A percentile compares a stretch with the other conserved stretches of the same genome.
Conservation (phyloP, 2,797 vertebrate species). For the Falco concolor region DNA sequence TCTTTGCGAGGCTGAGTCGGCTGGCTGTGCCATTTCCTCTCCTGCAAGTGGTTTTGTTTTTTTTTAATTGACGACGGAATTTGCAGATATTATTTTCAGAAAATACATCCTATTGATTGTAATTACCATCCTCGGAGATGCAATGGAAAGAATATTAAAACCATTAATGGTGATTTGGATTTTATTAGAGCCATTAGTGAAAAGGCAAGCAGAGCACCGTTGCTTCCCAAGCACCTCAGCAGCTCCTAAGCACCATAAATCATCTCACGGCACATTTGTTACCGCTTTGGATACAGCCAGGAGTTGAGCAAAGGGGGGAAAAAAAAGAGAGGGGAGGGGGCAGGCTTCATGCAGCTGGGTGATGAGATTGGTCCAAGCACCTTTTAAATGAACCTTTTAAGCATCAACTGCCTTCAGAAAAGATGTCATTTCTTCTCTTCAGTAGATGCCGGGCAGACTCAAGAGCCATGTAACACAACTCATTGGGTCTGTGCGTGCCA, state of each 20-base stretch:
- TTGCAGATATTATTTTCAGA: constrained; percentile 1
- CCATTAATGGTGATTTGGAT: constrained; percentile 39
- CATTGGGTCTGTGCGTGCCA: accelerated
- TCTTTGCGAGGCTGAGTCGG: background rate
- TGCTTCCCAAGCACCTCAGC: background rate
- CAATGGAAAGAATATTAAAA: constrained; percentile 30
- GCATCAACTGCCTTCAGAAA: background rate
- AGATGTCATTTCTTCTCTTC: background rate
- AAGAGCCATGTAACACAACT: background rate
- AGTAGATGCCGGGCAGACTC: background rate
- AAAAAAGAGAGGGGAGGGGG: background rate
- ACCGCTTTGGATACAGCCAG: background rate
- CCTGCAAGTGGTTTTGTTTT: background rate
- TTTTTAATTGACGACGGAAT: background rate
- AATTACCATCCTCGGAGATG: background rate
- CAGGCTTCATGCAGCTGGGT: background rate
- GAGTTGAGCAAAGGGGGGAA: background rate
- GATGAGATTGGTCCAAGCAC: background rate
- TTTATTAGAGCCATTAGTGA: constrained; percentile 37
- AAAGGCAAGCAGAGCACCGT: background rate
- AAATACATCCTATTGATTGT: constrained; percentile 35
- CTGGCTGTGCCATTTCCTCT: background rate
- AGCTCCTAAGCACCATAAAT: background rate
- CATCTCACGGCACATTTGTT: background rate
- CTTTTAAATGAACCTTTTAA: background rate